Evolutionary conservation across 2,113 vertebrate genomes (phyloP), one percentile per base, ranked within the genome.

Genomic region (Uropsilus gracilis): DNA sequence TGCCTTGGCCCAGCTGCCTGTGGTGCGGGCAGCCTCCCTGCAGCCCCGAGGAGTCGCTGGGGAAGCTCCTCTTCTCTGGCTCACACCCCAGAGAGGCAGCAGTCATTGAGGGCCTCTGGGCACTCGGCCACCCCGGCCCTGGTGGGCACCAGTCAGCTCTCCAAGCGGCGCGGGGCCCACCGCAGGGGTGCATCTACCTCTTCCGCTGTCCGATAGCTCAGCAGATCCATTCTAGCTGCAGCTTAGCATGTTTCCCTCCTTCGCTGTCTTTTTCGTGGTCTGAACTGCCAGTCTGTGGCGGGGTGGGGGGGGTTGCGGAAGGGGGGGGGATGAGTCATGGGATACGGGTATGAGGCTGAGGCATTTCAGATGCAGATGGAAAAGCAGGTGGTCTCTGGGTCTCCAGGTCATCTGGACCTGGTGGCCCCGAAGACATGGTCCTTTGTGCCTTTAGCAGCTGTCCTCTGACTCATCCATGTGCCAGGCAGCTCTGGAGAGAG

Each of bases 1-100:
- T 34, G 37, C 72, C 18, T 6, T 22, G 55, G 20, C 12, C 10
- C 1, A 17, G 8, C 61, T 26, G 28, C 57, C n/a, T 20, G 34
- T 42, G 22, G n/a, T n/a, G 24, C 59, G 13, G 34, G 22, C 8
- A 6, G 37, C 44, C 12, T 0, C 0, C 0, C 42, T 44, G 42
- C 1, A 0, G 75, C 37, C 32, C 66, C 0, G 0, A 1, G 30
- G 44, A 7, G 0, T 59, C 28, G 1, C 1, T 0, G 3, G 42
- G 71, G 14, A 34, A 34, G 75, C 24, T 8, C n/a, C 0, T 0
- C 37, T 7, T 17, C 83, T 59, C 20, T 44, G 86, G 37, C 77
- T 91, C 72, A 2, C 14, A 28, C 34, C 26, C 10, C 18, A 30
- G 1, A 39, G 37, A 44, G 18, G 50, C n/a, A n/a, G 75, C 34